Conservation (phyloP, 2,888 invertebrate species). For the Eugnorisma glareosa region DNA sequence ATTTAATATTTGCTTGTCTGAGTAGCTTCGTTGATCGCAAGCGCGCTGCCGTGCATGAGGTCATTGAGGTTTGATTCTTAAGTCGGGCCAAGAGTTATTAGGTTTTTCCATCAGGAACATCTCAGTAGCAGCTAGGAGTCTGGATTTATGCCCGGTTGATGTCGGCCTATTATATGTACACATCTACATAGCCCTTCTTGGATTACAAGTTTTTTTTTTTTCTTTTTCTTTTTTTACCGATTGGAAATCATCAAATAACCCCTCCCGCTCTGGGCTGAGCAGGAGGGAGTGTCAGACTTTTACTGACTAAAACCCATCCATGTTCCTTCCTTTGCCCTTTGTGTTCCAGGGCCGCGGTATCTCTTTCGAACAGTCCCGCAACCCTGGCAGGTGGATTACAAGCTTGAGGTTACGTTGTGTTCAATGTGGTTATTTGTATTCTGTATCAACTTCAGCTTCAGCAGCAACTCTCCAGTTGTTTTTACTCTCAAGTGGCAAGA, state of each 20-base stretch:
- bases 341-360: no score
- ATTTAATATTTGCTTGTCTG: background rate
- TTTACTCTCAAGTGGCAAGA: constrained; percentile 20
- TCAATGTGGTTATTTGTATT: background rate
- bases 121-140: background rate
- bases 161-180: background rate
- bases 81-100: background rate
- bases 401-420: background rate
- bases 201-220: background rate
- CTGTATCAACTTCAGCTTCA: background rate
- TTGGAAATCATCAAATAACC: no score
- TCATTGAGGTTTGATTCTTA: background rate
- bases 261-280: no score
- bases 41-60: background rate
- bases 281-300: no score
- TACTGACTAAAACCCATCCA: no score
- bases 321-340: no score
- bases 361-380: no score
- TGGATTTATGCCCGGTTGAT: background rate
- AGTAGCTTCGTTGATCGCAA: background rate
- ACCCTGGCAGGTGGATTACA: no score
- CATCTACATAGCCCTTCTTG: background rate
- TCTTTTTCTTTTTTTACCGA: no score
- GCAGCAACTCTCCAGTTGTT: constrained; percentile 29
- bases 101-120: background rate